Conservation (phyloP, 2,797 vertebrate species). For the Bradypodion ventrale region DNA sequence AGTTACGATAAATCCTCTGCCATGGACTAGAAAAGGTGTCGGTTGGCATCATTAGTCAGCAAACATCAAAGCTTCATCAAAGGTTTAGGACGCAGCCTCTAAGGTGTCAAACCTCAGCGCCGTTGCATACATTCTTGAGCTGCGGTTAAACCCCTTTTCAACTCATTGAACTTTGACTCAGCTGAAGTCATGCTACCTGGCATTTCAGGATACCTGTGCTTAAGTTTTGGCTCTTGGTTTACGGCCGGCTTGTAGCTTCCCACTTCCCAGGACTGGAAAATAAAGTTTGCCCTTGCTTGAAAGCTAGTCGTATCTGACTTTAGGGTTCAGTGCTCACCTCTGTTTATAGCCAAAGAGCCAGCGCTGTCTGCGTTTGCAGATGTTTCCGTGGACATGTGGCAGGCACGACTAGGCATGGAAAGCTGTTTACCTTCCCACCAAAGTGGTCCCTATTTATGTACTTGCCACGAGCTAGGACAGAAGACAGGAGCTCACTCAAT, state of each 20-base stretch:
- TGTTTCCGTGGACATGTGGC: too few species aligned
- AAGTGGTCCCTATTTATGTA: too few species aligned
- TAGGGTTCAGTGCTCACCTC: too few species aligned
- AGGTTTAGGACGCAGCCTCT: conserved; percentile 66
- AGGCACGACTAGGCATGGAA: too few species aligned
- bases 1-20: conserved; percentile 29
- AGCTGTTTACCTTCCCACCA: too few species aligned
- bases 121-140: conserved; percentile 42
- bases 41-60: neutral
- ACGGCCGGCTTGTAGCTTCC: conserved; percentile 2
- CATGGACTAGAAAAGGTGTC: conserved; percentile 54
- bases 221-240: conserved; percentile 35
- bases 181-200: conserved; percentile 65
- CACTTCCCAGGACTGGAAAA: neutral
- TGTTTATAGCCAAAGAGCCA: too few species aligned
- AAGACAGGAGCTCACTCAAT: too few species aligned
- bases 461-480: too few species aligned
- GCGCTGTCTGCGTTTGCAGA: too few species aligned
- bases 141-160: conserved; percentile 66
- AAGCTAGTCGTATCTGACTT: too few species aligned
- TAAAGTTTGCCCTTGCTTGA: too few species aligned
- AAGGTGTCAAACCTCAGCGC: conserved; percentile 57
- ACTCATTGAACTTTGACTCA: conserved; percentile 50
- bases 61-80: neutral
- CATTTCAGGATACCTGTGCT: conserved; percentile 47